Evolutionary conservation across 2,797 vertebrate genomes (phyloP).

Genomic region (Dromococcyx pavoninus): DNA sequence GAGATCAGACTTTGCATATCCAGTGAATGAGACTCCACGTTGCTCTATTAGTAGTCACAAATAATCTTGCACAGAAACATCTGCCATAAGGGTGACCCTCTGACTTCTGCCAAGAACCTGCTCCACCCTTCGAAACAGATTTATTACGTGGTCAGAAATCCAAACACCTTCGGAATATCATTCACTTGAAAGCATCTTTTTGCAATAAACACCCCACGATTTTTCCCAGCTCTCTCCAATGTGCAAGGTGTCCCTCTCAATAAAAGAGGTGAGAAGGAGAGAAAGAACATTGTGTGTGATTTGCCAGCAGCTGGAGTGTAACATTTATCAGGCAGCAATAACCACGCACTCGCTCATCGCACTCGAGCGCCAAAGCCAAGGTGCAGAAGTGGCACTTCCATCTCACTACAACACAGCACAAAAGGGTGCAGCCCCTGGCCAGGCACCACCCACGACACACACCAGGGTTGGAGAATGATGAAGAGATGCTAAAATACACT

Average conservation of each 20-base stretch:
- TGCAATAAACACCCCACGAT: not conserved
- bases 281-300: not conserved
- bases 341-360: not conserved
- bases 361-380: not conserved
- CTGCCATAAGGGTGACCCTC: not conserved
- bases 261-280: not conserved
- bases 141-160: not conserved
- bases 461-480: accelerated
- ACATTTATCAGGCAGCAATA: not conserved
- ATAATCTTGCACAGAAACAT: not conserved
- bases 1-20: not conserved
- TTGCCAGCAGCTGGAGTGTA: not conserved
- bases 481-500: not conserved
- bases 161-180: not conserved
- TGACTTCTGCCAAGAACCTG: not conserved
- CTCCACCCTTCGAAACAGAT: not conserved
- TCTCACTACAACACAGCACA: not conserved
- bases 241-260: not conserved
- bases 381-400: not conserved
- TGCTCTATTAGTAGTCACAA: not conserved
- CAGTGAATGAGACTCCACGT: not conserved
- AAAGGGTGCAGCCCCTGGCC: not conserved
- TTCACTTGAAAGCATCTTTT: not conserved
- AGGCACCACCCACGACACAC: not conserved
- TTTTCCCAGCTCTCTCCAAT: not conserved